Evolutionary conservation across 2,888 invertebrate species (phyloP).

Genomic region (Cartodere bifasciata): DNA sequence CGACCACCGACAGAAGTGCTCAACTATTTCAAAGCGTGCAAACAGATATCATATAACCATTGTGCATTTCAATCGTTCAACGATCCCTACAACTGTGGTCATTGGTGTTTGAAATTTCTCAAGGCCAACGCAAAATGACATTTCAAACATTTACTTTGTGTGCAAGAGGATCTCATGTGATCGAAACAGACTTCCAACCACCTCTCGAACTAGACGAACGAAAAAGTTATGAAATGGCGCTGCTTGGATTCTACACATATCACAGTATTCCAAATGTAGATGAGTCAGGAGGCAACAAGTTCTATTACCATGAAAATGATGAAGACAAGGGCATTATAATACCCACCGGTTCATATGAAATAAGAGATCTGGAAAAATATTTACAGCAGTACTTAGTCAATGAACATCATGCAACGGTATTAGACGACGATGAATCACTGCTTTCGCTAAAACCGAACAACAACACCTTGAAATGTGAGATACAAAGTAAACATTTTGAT

Average conservation of each 20-base stretch:
- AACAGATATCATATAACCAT: conserved; percentile 7
- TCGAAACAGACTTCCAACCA: conserved; percentile 4
- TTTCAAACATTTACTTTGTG: no score
- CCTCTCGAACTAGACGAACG: conserved; percentile 6
- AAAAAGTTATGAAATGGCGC: conserved; percentile 6
- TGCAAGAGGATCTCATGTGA: no score
- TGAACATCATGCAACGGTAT: not conserved
- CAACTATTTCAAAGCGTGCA: conserved; percentile 5
- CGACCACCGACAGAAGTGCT: conserved; percentile 8
- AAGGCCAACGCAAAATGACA: no score
- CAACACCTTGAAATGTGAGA: conserved; percentile 6
- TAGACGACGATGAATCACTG: conserved; percentile 1
- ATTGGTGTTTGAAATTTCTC: conserved; percentile 9
- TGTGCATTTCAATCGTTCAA: not conserved
- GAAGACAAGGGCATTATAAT: no score
- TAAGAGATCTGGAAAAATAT: conserved; percentile 4
- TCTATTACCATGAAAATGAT: no score
- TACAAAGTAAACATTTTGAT: not conserved
- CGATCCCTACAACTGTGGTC: conserved; percentile 4
- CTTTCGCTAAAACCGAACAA: conserved; percentile 6
- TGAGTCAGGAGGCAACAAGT: not conserved
- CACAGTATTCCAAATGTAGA: conserved; percentile 8
- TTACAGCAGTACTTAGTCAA: conserved; percentile 1
- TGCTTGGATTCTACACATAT: conserved; percentile 6
- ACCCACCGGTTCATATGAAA: no score